Evolutionary conservation across 2,888 invertebrate genomes (phyloP).

Genomic region (Hyles lineata): DNA sequence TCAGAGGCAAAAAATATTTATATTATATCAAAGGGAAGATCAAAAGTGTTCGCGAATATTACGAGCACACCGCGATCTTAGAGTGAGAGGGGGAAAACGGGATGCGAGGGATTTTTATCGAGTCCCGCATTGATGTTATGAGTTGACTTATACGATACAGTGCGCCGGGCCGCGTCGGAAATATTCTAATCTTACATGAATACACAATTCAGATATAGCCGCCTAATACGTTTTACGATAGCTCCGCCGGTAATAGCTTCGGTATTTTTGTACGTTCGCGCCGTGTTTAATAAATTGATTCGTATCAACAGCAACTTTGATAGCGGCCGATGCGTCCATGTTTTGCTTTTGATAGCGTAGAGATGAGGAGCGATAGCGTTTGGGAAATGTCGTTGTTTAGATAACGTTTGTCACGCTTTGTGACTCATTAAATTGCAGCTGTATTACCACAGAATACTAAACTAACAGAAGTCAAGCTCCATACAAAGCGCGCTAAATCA

Average conservation of each 20-base stretch:
- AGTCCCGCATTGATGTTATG: slow-evolving; percentile 64
- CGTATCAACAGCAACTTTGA: slow-evolving; percentile 44
- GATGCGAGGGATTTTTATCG: slow-evolving; percentile 64
- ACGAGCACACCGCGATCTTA: slow-evolving; percentile 52
- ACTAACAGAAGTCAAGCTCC: no score
- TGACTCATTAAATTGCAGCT: slow-evolving; percentile 13
- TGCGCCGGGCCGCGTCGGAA: slow-evolving; percentile 55
- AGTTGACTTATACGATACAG: slow-evolving; percentile 63
- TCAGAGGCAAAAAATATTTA: slow-evolving; percentile 72
- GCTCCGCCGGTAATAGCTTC: slow-evolving; percentile 55
- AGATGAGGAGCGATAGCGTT: slow-evolving; percentile 15
- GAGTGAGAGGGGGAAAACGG: slow-evolving; percentile 52
- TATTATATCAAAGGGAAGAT: slow-evolving; percentile 76
- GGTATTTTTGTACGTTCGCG: slow-evolving; percentile 50
- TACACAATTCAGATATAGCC: slow-evolving; percentile 65
- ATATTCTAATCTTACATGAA: slow-evolving; percentile 75
- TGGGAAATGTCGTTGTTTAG: not conserved
- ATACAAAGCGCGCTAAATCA: no score
- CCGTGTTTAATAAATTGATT: slow-evolving; percentile 54
- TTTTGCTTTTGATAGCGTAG: slow-evolving; percentile 23
- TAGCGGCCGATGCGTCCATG: slow-evolving; percentile 1
- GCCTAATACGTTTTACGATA: slow-evolving; percentile 61
- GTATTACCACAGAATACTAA: no score
- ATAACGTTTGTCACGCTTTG: slow-evolving; percentile 11
- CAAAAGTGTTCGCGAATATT: slow-evolving; percentile 65